Conservation (phyloP, 2,797 vertebrate genomes). For the Silurus aristotelis region DNA sequence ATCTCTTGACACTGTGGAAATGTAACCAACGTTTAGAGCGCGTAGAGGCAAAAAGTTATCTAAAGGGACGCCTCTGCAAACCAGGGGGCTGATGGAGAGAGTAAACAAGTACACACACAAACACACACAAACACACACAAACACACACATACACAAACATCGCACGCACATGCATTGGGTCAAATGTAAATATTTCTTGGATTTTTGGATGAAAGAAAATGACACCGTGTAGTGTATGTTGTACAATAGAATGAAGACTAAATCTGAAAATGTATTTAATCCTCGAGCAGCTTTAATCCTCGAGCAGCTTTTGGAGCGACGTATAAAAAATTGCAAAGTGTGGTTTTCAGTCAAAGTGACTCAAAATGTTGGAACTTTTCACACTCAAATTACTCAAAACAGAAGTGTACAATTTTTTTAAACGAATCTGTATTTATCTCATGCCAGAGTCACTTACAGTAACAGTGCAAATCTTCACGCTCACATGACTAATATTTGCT, state of each 20-base stretch:
- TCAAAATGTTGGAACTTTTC: slow-evolving; percentile 20
- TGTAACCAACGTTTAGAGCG: slow-evolving; percentile 47
- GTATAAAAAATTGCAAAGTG: not conserved
- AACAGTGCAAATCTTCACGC: slow-evolving; percentile 24
- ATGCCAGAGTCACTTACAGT: slow-evolving; percentile 38
- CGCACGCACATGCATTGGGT: slow-evolving; percentile 6
- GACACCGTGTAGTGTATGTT: not conserved
- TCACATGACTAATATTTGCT: slow-evolving; percentile 51
- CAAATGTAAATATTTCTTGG: no score
- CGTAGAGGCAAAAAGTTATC: slow-evolving; percentile 49
- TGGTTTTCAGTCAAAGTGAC: slow-evolving; percentile 18
- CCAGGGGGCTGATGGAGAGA: slow-evolving; percentile 46
- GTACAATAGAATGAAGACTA: no score
- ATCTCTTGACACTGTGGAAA: slow-evolving; percentile 60
- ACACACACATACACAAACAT: slow-evolving; percentile 12
- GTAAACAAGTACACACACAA: slow-evolving; percentile 44
- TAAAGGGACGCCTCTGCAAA: slow-evolving; percentile 55
- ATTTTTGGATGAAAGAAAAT: not conserved
- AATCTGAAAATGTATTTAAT: not conserved
- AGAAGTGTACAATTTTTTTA: not conserved
- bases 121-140: not conserved
- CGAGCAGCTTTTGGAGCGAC: no score
- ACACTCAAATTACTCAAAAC: slow-evolving; percentile 12
- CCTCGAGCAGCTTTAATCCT: not conserved
- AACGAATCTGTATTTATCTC: slow-evolving; percentile 5